phyloP scores from a whole-genome alignment of 1,140 invertebrate species.

The Tetramorium simillimum region DNA sequence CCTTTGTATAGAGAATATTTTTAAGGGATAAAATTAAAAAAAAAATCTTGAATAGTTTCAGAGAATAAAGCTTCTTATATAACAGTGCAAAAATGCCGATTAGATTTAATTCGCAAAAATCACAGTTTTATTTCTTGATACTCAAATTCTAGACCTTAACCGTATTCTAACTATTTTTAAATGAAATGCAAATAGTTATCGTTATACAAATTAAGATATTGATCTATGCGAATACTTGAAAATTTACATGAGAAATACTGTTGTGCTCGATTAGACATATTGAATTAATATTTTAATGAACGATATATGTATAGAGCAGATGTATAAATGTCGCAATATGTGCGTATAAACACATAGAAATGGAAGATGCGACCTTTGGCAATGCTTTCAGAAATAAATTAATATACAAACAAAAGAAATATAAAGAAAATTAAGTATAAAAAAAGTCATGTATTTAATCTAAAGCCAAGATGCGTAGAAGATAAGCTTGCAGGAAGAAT shows the following conservation, averaged over 20 bases:
- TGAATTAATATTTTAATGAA: slow-evolving; percentile 23
- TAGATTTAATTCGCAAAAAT: slow-evolving; percentile 49
- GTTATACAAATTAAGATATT: slow-evolving; percentile 39
- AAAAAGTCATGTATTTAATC: slow-evolving; percentile 36
- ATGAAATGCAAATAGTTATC: slow-evolving; percentile 31
- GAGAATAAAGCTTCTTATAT: neutral
- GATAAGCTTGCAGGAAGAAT: slow-evolving; percentile 40
- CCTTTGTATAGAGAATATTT: neutral
- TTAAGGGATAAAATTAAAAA: slow-evolving; percentile 14
- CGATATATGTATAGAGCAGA: slow-evolving; percentile 14
- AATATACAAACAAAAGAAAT: slow-evolving; percentile 33
- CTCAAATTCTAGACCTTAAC: slow-evolving; percentile 36
- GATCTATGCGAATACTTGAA: neutral
- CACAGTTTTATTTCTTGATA: slow-evolving; percentile 46
- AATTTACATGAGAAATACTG: slow-evolving; percentile 58
- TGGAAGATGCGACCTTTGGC: slow-evolving; percentile 50
- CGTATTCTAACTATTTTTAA: slow-evolving; percentile 2
- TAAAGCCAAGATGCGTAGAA: slow-evolving; percentile 16
- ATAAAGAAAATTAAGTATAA: slow-evolving; percentile 38
- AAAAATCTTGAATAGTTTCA: neutral
- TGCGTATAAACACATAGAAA: slow-evolving; percentile 32
- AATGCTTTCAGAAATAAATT: slow-evolving; percentile 44
- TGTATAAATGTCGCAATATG: slow-evolving; percentile 41
- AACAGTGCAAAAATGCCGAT: slow-evolving; percentile 36
- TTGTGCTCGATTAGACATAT: slow-evolving; percentile 8